Evolutionary conservation across 2,113 vertebrate genomes (phyloP).

Genomic region (Anolis carolinensis): DNA sequence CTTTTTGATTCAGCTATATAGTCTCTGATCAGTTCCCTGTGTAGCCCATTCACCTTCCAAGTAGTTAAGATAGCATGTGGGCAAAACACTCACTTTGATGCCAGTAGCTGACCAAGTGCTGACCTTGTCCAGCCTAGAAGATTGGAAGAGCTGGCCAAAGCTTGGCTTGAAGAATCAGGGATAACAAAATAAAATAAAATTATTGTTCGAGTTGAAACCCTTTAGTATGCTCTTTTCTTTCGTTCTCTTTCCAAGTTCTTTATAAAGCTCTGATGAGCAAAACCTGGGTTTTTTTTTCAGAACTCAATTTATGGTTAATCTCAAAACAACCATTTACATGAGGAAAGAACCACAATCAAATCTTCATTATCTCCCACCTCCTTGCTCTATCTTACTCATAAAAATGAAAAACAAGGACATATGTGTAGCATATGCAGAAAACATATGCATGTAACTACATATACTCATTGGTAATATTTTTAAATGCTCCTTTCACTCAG

Average conservation of each 20-base stretch:
- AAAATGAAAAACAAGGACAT: background rate
- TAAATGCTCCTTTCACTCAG: constrained; percentile 2
- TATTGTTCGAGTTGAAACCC: background rate
- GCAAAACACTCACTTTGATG: background rate
- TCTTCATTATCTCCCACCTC: constrained; percentile 11
- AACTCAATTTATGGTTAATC: background rate
- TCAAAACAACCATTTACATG: constrained; percentile 10
- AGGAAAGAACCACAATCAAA: constrained; percentile 28
- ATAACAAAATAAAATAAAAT: background rate
- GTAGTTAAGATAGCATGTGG: too few relatives aligned
- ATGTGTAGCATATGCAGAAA: background rate
- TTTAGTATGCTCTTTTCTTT: constrained; percentile 5
- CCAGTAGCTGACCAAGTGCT: background rate
- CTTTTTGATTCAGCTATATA: too few relatives aligned
- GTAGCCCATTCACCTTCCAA: too few relatives aligned
- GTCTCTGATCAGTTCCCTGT: too few relatives aligned
- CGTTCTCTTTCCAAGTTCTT: background rate
- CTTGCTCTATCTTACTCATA: constrained; percentile 22
- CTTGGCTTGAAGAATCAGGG: background rate
- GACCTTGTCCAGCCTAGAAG: background rate
- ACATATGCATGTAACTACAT: background rate
- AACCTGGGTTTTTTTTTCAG: background rate
- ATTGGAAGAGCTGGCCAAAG: background rate
- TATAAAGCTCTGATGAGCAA: background rate
- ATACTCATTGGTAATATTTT: background rate